Evolutionary conservation across 1,140 invertebrate genomes (phyloP), one percentile per base, ranked within the genome.

Genomic region (Hormaphis cornu): DNA sequence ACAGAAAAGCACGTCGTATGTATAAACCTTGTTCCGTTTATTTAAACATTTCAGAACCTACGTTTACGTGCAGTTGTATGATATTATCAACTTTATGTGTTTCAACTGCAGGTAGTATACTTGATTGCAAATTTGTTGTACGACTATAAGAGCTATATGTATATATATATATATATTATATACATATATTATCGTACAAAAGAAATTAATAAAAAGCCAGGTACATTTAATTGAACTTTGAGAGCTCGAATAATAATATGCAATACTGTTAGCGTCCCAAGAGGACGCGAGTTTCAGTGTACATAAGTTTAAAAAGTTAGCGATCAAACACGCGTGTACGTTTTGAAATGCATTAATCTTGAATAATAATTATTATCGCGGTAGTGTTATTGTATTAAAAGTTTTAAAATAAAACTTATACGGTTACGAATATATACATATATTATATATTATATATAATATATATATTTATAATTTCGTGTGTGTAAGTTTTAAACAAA

Each of bases 211-310:
- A 33, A 50, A 44, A 26, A 54, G 28, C 10, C n/a, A 54, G 30
- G 30, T 35, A 35, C 30, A 54, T 35, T 54, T 54, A 54, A 54
- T 54, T 54, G 52, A 6, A 54, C 52, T 54, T 54, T 54, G 18
- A 54, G 22, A 54, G 30, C 18, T 5, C 12, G 3, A 22, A 8
- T 37, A 56, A n/a, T n/a, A n/a, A n/a, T n/a, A n/a, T n/a, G n/a
- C n/a, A n/a, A n/a, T n/a, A n/a, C n/a, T n/a, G 30, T 6, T 18
- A 3, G 37, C 37, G 9, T 37, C 20, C 33, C 53, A 16, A 56
- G 53, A 37, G 53, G 24, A 58, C 26, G 20, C 4, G 20, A 40
- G 28, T 16, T 24, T n/a, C n/a, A n/a, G n/a, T n/a, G n/a, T n/a
- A n/a, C n/a, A 14, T 40, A 58, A 58, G 54, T 58, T 37, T 40